Evolutionary conservation across 1,140 invertebrate genomes (phyloP).

Genomic region (Agraylea sexmaculata): DNA sequence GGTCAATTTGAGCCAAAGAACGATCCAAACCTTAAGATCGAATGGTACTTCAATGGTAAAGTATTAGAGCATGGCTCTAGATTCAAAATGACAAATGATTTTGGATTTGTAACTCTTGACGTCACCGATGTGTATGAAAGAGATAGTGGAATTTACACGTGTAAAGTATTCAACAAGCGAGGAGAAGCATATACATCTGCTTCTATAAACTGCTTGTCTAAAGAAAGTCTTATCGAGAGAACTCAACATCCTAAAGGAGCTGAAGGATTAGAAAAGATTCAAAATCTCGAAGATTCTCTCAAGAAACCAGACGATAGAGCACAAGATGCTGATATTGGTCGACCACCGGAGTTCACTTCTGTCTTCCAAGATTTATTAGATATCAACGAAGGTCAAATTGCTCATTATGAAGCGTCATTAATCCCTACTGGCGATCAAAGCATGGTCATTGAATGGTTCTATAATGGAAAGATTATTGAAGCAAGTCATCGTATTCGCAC

Average conservation of each 20-base stretch:
- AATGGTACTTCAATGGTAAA: slow-evolving; percentile 92
- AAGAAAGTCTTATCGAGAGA: slow-evolving; percentile 71
- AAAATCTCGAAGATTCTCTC: slow-evolving; percentile 78
- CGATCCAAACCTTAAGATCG: slow-evolving; percentile 89
- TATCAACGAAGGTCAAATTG: slow-evolving; percentile 79
- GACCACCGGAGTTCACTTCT: slow-evolving; percentile 78
- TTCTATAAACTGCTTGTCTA: slow-evolving; percentile 70
- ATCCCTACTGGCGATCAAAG: slow-evolving; percentile 89
- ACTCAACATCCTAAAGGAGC: slow-evolving; percentile 90
- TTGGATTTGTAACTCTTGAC: slow-evolving; percentile 86
- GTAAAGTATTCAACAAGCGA: slow-evolving; percentile 72
- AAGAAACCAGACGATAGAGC: slow-evolving; percentile 53
- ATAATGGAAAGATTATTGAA: slow-evolving; percentile 78
- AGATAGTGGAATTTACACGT: slow-evolving; percentile 91
- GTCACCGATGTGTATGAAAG: slow-evolving; percentile 80
- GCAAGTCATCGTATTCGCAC: slow-evolving; percentile 82
- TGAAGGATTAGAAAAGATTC: slow-evolving; percentile 80
- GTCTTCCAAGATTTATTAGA: slow-evolving; percentile 72
- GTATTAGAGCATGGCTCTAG: slow-evolving; percentile 69
- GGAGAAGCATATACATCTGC: slow-evolving; percentile 88
- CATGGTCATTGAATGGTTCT: slow-evolving; percentile 97
- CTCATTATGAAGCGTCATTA: slow-evolving; percentile 87
- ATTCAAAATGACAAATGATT: slow-evolving; percentile 81
- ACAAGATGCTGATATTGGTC: slow-evolving; percentile 62
- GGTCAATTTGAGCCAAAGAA: slow-evolving; percentile 90